These are phyloP conservation scores for Vireo altiloquus DNA, from an alignment of 2,113 vertebrate species.

Conservation along the genomic window DNA sequence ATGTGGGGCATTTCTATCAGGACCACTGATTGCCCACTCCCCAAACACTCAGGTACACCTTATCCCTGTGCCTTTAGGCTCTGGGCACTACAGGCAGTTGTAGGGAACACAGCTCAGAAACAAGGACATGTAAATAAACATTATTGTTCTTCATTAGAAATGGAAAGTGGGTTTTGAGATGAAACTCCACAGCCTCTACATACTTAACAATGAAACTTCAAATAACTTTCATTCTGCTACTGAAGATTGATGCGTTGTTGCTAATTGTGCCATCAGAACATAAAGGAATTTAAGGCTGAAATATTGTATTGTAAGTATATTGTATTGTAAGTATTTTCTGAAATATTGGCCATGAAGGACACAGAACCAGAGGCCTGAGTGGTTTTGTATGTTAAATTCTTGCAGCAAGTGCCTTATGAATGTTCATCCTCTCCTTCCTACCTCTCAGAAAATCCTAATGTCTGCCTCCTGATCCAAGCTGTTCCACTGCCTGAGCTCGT, in stretches of 20 bases:
- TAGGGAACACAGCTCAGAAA: not conserved
- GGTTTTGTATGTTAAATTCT: not conserved
- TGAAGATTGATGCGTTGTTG: not conserved
- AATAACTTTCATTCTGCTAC: not conserved
- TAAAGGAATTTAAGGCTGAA: not conserved
- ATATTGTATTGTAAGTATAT: no score
- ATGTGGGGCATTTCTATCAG: not conserved
- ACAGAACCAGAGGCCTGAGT: not conserved
- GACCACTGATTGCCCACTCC: not conserved
- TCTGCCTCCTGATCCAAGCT: not conserved
- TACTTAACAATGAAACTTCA: not conserved
- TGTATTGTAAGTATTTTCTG: no score
- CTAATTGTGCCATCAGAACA: not conserved
- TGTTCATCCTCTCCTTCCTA: not conserved
- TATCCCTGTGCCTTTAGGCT: not conserved
- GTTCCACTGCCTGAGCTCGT: no score
- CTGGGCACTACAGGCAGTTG: rapidly evolving
- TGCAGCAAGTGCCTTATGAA: not conserved
- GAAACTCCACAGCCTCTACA: not conserved
- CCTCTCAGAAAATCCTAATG: not conserved
- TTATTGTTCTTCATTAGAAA: not conserved
- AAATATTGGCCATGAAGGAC: not conserved
- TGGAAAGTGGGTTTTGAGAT: not conserved
- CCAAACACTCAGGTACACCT: not conserved
- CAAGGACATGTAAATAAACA: not conserved